Percentiles rank a stretch among this genome's conserved stretches.
Conservation (phyloP, 2,797 vertebrate genomes). For the Pachyuromys duprasi region DNA sequence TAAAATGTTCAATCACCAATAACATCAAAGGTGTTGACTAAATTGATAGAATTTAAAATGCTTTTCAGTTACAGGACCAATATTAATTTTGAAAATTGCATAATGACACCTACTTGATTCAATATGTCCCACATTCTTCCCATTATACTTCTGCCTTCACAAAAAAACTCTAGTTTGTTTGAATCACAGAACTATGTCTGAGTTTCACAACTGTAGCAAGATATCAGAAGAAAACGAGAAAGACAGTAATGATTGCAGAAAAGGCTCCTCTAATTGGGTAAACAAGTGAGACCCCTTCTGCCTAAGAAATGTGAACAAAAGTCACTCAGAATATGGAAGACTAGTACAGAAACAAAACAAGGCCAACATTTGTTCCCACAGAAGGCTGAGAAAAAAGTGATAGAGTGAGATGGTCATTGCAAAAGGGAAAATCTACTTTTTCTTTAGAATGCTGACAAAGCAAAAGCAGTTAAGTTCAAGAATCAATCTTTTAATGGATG, state of each 20-base stretch:
- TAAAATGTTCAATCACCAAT: background rate
- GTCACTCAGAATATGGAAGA: background rate
- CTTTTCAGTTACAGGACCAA: background rate
- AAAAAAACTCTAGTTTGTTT: background rate
- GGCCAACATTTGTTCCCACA: background rate
- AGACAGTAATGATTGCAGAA: background rate
- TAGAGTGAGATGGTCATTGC: background rate
- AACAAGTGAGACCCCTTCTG: conserved; percentile 1
- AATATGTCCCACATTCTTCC: background rate
- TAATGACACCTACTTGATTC: background rate
- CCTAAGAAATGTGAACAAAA: background rate
- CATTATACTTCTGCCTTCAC: background rate
- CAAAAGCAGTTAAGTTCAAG: background rate
- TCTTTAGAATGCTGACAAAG: background rate
- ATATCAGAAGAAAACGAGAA: background rate
- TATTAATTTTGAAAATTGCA: conserved; percentile 36
- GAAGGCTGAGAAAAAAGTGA: background rate
- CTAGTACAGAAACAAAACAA: background rate
- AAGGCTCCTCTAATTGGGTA: background rate
- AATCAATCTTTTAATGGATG: background rate
- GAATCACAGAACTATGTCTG: background rate
- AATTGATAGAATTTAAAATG: background rate
- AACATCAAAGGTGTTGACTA: background rate
- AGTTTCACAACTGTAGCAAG: background rate
- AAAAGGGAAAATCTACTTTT: background rate